Conservation (phyloP, 2,888 invertebrate genomes). For the Chrysodeixis includens region DNA sequence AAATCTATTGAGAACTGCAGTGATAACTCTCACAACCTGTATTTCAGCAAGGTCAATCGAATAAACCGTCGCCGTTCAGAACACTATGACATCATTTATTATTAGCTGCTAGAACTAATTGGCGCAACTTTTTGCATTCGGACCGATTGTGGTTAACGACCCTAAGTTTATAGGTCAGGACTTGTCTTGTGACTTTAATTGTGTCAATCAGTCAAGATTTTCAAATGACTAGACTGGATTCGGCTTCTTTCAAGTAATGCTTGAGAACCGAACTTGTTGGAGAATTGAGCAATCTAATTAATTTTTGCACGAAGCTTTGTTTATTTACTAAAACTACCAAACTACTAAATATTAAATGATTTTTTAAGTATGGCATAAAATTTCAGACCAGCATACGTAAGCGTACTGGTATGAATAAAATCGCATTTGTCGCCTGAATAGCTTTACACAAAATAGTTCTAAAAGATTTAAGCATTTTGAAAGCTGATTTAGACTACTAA, state of each 20-base stretch:
- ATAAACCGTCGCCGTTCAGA: constrained; percentile 57
- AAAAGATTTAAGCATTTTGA: not conserved
- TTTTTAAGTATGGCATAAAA: too few species aligned
- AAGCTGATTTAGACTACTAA: not conserved
- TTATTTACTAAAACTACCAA: too few species aligned
- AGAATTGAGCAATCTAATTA: too few species aligned
- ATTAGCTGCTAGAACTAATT: constrained; percentile 49
- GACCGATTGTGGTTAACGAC: constrained; percentile 25
- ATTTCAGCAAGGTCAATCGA: constrained; percentile 72
- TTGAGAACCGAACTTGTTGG: too few species aligned
- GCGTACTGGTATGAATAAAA: too few species aligned
- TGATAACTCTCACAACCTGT: constrained; percentile 68
- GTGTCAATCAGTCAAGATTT: not conserved
- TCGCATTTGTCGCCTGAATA: too few species aligned
- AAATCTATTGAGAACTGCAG: constrained; percentile 67
- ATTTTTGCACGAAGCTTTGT: too few species aligned
- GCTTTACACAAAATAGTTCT: not conserved
- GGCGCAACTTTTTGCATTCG: constrained; percentile 44
- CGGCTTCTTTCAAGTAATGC: too few species aligned
- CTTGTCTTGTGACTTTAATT: constrained; percentile 37
- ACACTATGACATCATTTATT: constrained; percentile 72
- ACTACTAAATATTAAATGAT: too few species aligned
- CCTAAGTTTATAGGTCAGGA: constrained; percentile 13
- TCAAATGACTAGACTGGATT: too few species aligned
- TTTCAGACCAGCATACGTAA: too few species aligned